These are phyloP conservation scores for Castor canadensis DNA, from an alignment of 2,113 vertebrate species.

Conservation along the genomic window DNA sequence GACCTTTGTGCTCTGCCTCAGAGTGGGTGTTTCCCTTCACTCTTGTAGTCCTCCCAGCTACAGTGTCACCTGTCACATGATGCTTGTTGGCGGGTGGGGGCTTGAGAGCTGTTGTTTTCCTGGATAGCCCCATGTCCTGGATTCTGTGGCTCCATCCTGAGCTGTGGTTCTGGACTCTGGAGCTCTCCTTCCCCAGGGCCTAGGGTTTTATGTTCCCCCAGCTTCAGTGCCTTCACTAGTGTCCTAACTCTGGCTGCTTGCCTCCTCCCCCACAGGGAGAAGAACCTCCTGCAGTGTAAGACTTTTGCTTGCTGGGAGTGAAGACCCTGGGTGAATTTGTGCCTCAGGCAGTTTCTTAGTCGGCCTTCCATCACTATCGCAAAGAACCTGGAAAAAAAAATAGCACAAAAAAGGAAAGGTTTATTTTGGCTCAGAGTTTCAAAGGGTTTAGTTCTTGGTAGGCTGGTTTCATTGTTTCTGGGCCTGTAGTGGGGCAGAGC, in stretches of 20 bases:
- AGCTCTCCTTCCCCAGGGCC: not conserved
- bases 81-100: not conserved
- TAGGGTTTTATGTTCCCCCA: not conserved
- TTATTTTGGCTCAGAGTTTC: not conserved
- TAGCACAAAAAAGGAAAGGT: not conserved
- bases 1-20: not conserved
- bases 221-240: not conserved
- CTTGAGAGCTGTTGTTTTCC: not conserved
- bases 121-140: too few species aligned
- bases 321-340: not conserved
- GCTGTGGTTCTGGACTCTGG: not conserved
- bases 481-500: not conserved
- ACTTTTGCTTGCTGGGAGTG: not conserved
- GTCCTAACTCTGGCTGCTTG: rapidly evolving
- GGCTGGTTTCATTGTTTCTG: not conserved
- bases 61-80: not conserved
- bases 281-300: not conserved
- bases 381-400: not conserved
- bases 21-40: not conserved
- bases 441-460: not conserved
- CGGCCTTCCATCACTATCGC: not conserved
- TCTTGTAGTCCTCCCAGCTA: not conserved
- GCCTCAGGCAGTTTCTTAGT: not conserved
- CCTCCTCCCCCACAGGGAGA: not conserved
- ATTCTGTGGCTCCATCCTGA: not conserved